Percentiles rank a stretch among this genome's conserved stretches.
phyloP scores from a whole-genome alignment of 2,113 vertebrate species.

The Mormyrus iriodes region DNA sequence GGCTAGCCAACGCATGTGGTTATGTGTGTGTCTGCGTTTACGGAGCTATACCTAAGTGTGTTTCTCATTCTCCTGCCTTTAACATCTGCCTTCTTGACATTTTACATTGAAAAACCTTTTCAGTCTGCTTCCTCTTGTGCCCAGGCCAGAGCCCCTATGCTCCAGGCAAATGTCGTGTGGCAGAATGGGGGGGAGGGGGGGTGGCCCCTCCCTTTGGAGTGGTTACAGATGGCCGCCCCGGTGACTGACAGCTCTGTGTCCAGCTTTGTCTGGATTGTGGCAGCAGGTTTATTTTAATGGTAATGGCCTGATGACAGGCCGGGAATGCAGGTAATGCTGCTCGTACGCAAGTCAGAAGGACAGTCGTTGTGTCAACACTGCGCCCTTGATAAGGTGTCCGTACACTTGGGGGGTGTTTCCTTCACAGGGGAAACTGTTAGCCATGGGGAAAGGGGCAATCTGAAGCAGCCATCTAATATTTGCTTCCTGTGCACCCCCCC shows the following conservation, averaged over 20 bases:
- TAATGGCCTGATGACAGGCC: constrained; percentile 29
- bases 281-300: constrained; percentile 39
- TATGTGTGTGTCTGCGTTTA: not conserved
- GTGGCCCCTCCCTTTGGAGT: constrained; percentile 11
- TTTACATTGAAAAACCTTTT: not conserved
- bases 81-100: not conserved
- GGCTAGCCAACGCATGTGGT: not conserved
- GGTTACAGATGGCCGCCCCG: constrained; percentile 13
- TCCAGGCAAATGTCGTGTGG: not conserved
- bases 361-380: not conserved
- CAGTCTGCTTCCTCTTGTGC: not conserved
- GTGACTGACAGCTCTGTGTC: constrained; percentile 30
- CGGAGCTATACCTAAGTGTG: not conserved
- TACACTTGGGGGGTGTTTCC: not conserved
- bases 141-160: not conserved
- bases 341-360: not conserved
- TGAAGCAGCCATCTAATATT: not conserved
- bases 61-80: not conserved
- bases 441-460: not conserved
- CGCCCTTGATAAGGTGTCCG: not conserved
- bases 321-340: not conserved
- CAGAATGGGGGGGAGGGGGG: not conserved
- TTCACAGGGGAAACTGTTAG: not conserved
- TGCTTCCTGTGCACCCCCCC: too few relatives aligned
- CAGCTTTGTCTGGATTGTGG: constrained; percentile 32